Percentiles rank a stretch among this genome's conserved stretches.
Evolutionary conservation across 2,797 vertebrate species (phyloP).

Genomic region (Rhinogobio ventralis): DNA sequence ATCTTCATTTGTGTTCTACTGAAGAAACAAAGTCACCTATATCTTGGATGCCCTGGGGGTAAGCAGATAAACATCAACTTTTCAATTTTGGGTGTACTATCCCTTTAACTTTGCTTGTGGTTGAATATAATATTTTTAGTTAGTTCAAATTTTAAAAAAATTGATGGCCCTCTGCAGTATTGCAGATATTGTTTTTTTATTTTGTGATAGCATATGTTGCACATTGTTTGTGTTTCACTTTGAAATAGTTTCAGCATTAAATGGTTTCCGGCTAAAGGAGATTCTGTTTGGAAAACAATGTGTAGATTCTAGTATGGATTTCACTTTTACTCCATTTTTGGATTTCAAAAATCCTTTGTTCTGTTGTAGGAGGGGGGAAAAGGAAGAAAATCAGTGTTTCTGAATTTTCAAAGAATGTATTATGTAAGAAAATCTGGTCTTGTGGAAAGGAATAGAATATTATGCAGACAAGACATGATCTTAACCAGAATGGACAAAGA

Average conservation of each 20-base stretch:
- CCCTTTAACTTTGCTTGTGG: not conserved
- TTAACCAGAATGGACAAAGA: constrained; percentile 2
- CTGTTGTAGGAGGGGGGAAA: not conserved
- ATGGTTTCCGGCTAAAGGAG: not conserved
- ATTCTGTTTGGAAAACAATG: constrained; percentile 3
- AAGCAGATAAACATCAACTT: no score
- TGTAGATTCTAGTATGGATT: not conserved
- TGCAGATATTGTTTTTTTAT: not conserved
- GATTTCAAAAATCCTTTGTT: not conserved
- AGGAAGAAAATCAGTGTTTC: not conserved
- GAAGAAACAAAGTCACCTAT: no score
- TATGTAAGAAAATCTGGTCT: constrained; percentile 6
- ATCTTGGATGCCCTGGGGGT: no score
- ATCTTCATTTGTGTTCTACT: no score
- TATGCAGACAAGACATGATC: not conserved
- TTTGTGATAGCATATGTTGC: not conserved
- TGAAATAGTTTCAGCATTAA: not conserved
- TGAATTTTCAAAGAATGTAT: not conserved
- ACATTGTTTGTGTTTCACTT: not conserved
- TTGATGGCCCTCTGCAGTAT: not conserved
- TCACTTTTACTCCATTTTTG: not conserved
- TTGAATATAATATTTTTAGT: not conserved
- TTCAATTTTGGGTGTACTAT: no score
- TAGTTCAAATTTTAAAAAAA: not conserved
- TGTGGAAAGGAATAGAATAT: not conserved